These are phyloP conservation scores for Cyprinodon diabolis DNA, from an alignment of 2,797 vertebrate species.

Conservation along the genomic window DNA sequence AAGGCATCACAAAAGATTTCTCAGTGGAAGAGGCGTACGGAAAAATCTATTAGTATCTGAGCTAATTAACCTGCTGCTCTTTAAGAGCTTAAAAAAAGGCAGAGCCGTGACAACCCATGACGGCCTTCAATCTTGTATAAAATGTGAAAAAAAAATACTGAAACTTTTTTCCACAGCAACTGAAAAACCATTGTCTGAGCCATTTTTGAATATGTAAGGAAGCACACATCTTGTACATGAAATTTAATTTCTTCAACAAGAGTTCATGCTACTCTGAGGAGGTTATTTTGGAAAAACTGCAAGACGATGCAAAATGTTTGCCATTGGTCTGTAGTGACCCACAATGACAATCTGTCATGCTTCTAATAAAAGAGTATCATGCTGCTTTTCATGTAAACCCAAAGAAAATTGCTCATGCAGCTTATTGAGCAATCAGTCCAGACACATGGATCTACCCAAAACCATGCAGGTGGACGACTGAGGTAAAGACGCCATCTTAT, in stretches of 20 bases:
- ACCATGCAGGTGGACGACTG: conserved; percentile 46
- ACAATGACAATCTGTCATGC: conserved; percentile 30
- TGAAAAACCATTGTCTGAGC: background rate
- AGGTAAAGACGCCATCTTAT: conserved; percentile 1
- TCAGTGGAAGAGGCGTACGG: conserved; percentile 41
- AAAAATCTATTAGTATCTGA: conserved; percentile 58
- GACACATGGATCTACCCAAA: conserved; percentile 25
- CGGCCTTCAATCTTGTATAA: background rate
- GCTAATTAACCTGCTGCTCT: conserved; percentile 61
- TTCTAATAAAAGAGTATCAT: conserved; percentile 34
- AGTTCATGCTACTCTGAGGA: conserved; percentile 1
- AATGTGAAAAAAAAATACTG: background rate
- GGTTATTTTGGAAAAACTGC: conserved; percentile 11
- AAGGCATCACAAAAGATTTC: conserved; percentile 30
- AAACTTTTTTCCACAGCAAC: too few species aligned
- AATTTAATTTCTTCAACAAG: background rate
- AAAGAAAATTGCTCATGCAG: conserved; percentile 51
- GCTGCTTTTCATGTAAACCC: conserved; percentile 30
- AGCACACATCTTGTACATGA: background rate
- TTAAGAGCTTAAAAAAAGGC: conserved; percentile 39
- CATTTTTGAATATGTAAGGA: background rate
- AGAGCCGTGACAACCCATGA: conserved; percentile 35
- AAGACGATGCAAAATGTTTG: background rate
- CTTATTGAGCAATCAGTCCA: conserved; percentile 6
- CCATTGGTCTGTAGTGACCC: conserved; percentile 14